These are phyloP conservation scores for Lycorma delicatula DNA, from an alignment of 1,140 invertebrate genomes.

Conservation along the genomic window DNA sequence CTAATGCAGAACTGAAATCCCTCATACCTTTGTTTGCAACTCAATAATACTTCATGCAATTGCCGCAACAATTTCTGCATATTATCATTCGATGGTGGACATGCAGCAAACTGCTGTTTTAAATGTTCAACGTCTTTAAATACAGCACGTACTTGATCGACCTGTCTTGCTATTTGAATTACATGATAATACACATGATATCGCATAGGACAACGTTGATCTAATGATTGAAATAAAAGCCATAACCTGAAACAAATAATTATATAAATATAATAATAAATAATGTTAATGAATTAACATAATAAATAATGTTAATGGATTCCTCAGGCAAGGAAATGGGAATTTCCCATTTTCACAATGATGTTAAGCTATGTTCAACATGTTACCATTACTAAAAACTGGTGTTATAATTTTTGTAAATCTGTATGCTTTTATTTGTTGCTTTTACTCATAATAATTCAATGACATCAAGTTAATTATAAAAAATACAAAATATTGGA, in stretches of 20 bases:
- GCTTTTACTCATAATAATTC: too few species aligned
- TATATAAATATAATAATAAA: neutral
- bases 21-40: conserved; percentile 59
- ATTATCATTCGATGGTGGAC: conserved; percentile 81
- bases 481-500: too few species aligned
- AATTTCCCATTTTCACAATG: neutral
- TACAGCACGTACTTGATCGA: conserved; percentile 69
- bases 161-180: conserved; percentile 77
- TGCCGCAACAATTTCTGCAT: conserved; percentile 85
- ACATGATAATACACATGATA: conserved; percentile 90
- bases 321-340: neutral
- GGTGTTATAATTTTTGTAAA: too few species aligned
- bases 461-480: too few species aligned
- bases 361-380: too few species aligned
- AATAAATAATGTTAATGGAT: neutral
- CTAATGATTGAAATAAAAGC: conserved; percentile 84
- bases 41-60: conserved; percentile 78
- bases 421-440: too few species aligned
- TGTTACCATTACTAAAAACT: too few species aligned
- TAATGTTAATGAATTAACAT: conserved; percentile 10
- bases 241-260: conserved; percentile 50
- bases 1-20: neutral
- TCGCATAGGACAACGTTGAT: conserved; percentile 69
- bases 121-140: conserved; percentile 71
- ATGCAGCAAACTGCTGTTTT: conserved; percentile 72